A percentile compares a stretch with the other conserved stretches of the same genome.
phyloP scores from a whole-genome alignment of 1,140 invertebrate species.

The Pararge aegeria region DNA sequence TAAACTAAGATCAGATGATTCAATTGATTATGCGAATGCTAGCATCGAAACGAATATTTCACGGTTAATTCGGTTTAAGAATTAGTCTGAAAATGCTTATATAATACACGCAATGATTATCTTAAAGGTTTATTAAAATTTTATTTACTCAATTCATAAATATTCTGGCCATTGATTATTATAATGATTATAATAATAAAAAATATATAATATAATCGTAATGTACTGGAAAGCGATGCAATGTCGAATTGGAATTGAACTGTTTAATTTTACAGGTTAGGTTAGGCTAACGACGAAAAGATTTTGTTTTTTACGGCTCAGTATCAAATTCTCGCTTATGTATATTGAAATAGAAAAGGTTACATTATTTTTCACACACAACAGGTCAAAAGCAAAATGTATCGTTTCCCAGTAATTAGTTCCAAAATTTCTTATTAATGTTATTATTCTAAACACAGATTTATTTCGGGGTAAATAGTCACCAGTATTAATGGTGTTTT shows the following conservation, averaged over 20 bases:
- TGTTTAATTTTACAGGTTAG: too few relatives aligned
- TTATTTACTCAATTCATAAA: conserved; percentile 12
- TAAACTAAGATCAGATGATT: conserved; percentile 13
- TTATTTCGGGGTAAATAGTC: too few relatives aligned
- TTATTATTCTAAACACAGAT: too few relatives aligned
- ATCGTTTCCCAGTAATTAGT: neutral
- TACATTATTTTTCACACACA: neutral
- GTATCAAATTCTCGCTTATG: too few relatives aligned
- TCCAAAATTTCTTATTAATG: too few relatives aligned
- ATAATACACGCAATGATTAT: conserved; percentile 12
- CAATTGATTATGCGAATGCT: conserved; percentile 20
- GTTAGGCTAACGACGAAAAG: too few relatives aligned
- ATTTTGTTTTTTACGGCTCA: too few relatives aligned
- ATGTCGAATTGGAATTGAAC: too few relatives aligned
- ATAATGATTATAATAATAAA: neutral
- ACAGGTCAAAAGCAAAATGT: neutral
- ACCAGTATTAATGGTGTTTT: too few relatives aligned
- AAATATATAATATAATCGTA: neutral
- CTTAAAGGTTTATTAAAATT: conserved; percentile 22
- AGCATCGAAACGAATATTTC: conserved; percentile 18
- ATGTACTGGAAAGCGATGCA: neutral
- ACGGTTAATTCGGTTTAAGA: conserved; percentile 23
- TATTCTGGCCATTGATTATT: conserved; percentile 22
- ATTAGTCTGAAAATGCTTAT: conserved; percentile 15
- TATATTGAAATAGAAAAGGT: too few relatives aligned